A percentile compares a stretch with the other conserved stretches of the same genome.
Evolutionary conservation across 2,888 invertebrate species (phyloP).

Genomic region (Pseudococcus longispinus): DNA sequence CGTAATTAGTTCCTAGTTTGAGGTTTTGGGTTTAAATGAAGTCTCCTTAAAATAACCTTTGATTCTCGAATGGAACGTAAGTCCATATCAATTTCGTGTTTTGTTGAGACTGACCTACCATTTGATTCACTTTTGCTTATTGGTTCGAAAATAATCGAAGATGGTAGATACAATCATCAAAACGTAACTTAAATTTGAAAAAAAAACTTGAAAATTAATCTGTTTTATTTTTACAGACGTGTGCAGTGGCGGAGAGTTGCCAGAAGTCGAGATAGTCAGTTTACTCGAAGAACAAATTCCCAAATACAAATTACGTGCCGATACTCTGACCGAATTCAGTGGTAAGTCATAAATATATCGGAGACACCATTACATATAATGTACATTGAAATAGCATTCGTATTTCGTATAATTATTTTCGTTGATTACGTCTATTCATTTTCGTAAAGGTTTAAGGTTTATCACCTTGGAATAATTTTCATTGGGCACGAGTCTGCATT

Average conservation of each 20-base stretch:
- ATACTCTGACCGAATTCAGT: constrained; percentile 90
- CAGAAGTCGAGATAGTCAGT: constrained; percentile 96
- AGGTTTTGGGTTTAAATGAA: too few species aligned
- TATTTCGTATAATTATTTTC: background rate
- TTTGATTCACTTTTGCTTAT: background rate
- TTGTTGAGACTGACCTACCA: too few species aligned
- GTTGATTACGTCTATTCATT: background rate
- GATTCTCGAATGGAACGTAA: too few species aligned
- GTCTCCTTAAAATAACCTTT: too few species aligned
- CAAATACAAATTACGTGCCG: constrained; percentile 89
- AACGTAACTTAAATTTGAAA: background rate
- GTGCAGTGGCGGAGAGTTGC: constrained; percentile 89
- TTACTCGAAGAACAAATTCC: constrained; percentile 94
- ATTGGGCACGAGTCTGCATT: background rate
- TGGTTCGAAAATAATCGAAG: background rate
- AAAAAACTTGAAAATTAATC: background rate
- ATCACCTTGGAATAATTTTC: constrained; percentile 15
- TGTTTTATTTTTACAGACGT: constrained; percentile 73
- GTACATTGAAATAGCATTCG: background rate
- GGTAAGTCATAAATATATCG: constrained; percentile 67
- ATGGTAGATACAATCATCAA: background rate
- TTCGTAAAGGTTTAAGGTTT: background rate
- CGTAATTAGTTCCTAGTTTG: too few species aligned
- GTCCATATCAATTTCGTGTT: too few species aligned
- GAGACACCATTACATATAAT: too few species aligned